phyloP scores from a whole-genome alignment of 2,888 invertebrate genomes.

The Athrips mouffetella region DNA sequence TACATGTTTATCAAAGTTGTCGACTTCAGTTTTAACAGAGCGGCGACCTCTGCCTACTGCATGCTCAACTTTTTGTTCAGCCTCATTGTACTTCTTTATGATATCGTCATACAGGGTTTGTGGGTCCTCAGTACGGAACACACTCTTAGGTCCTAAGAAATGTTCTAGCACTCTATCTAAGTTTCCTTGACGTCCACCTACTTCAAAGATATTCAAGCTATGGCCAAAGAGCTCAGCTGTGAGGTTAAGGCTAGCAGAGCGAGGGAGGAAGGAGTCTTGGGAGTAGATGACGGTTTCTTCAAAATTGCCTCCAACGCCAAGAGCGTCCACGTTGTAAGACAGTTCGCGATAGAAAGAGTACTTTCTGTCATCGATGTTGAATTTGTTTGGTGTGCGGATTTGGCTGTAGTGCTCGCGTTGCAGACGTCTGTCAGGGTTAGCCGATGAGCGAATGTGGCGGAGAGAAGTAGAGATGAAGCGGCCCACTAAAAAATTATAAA shows the following conservation, averaged over 20 bases:
- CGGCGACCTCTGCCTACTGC: slow-evolving; percentile 60
- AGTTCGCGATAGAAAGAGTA: slow-evolving; percentile 88
- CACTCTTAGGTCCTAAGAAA: slow-evolving; percentile 85
- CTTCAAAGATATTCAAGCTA: slow-evolving; percentile 85
- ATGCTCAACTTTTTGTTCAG: slow-evolving; percentile 66
- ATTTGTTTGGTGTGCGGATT: slow-evolving; percentile 74
- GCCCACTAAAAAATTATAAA: slow-evolving; percentile 78
- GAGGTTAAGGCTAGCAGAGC: slow-evolving; percentile 84
- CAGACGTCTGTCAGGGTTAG: slow-evolving; percentile 84
- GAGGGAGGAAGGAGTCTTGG: slow-evolving; percentile 88
- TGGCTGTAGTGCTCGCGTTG: slow-evolving; percentile 73
- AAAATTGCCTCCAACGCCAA: slow-evolving; percentile 83
- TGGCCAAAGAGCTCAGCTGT: slow-evolving; percentile 89
- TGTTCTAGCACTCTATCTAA: slow-evolving; percentile 86
- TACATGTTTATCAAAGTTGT: slow-evolving; percentile 69
- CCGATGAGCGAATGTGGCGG: slow-evolving; percentile 85
- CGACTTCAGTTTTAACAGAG: slow-evolving; percentile 62
- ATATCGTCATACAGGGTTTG: slow-evolving; percentile 54
- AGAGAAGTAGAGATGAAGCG: slow-evolving; percentile 91
- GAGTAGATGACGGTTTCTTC: slow-evolving; percentile 90
- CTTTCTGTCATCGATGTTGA: slow-evolving; percentile 85
- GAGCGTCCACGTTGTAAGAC: slow-evolving; percentile 83
- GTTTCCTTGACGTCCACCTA: slow-evolving; percentile 88
- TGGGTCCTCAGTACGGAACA: slow-evolving; percentile 69
- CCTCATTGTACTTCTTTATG: slow-evolving; percentile 41